Percentiles rank a stretch among this genome's conserved stretches.
These are phyloP conservation scores for Trinorchestia longiramus DNA, from an alignment of 1,140 invertebrate species.

Conservation along the genomic window DNA sequence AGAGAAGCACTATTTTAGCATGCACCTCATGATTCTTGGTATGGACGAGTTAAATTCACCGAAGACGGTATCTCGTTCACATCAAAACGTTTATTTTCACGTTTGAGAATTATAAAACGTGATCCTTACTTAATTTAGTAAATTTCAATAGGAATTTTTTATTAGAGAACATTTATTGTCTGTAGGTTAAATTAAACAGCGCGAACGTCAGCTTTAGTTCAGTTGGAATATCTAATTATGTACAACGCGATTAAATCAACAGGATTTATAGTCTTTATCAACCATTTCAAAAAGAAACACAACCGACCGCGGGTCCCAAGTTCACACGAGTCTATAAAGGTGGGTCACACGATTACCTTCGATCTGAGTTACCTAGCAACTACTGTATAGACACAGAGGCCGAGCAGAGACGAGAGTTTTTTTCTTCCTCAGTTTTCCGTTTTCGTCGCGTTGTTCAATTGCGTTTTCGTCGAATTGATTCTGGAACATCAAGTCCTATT, in stretches of 20 bases:
- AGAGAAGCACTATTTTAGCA: too few species aligned
- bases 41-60: too few species aligned
- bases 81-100: not conserved
- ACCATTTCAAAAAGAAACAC: not conserved
- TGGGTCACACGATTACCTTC: not conserved
- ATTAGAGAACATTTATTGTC: too few species aligned
- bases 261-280: not conserved
- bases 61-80: not conserved
- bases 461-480: too few species aligned
- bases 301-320: not conserved
- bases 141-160: too few species aligned
- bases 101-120: too few species aligned
- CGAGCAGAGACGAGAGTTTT: not conserved
- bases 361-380: not conserved
- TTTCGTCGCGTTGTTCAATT: too few species aligned
- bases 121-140: too few species aligned
- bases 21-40: too few species aligned
- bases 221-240: not conserved
- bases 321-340: not conserved
- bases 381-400: too few species aligned
- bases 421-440: not conserved
- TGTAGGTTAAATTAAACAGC: too few species aligned
- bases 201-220: not conserved
- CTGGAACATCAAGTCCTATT: too few species aligned
- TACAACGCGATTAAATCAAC: not conserved